phyloP scores from a whole-genome alignment of 2,888 invertebrate species.

The Ecdyonurus torrentis region DNA sequence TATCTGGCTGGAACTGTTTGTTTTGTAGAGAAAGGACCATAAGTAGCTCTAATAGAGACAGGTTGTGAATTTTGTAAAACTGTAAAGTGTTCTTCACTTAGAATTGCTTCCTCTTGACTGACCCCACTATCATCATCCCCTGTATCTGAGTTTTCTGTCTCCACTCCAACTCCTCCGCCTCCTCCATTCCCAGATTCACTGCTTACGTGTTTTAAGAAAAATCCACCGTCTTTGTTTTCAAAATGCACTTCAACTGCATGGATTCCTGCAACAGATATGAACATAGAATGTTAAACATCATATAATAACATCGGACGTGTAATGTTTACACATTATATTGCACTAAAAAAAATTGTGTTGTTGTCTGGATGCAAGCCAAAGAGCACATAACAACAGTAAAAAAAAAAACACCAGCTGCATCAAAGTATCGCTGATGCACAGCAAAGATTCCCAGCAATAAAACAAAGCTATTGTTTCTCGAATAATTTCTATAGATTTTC shows the following conservation, averaged over 20 bases:
- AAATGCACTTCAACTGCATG: conserved; percentile 61
- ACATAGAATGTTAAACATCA: no score
- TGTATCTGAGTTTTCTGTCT: conserved; percentile 23
- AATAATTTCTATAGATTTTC: no score
- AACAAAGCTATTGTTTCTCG: no score
- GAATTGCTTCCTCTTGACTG: conserved; percentile 36
- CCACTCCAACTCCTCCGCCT: conserved; percentile 17
- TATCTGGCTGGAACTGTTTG: conserved; percentile 84
- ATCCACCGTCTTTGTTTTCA: conserved; percentile 80
- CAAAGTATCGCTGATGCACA: no score
- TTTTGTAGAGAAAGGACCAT: conserved; percentile 89
- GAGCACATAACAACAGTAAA: no score
- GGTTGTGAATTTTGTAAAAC: conserved; percentile 83
- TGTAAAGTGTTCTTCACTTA: conserved; percentile 76
- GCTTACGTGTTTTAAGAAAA: conserved; percentile 66
- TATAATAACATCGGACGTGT: no score
- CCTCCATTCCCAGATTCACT: neutral
- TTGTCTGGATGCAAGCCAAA: no score
- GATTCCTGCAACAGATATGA: neutral
- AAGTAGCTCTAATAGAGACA: conserved; percentile 77
- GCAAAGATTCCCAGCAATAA: no score
- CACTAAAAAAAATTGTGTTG: no score
- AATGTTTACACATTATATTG: no score
- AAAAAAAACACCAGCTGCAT: no score
- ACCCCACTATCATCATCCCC: conserved; percentile 21